These are phyloP conservation scores for Callocephalon fimbriatum DNA, from an alignment of 2,113 vertebrate species.

Conservation along the genomic window DNA sequence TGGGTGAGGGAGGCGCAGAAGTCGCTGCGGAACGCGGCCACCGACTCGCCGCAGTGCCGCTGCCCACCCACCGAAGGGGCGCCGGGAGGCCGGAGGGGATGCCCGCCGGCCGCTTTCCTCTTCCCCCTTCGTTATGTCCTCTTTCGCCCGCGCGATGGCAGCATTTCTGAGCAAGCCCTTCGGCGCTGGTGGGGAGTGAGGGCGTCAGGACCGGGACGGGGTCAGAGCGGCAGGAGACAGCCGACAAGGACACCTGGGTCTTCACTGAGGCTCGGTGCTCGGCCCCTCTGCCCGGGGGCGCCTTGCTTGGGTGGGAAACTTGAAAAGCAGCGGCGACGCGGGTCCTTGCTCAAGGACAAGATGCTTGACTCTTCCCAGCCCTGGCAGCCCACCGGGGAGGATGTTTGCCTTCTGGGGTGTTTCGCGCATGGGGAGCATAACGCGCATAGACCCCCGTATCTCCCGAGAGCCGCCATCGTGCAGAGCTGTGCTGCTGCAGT, in stretches of 20 bases:
- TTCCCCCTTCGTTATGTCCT: not conserved
- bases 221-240: rapidly evolving
- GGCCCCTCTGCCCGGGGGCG: not conserved
- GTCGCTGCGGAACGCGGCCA: no score
- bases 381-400: rapidly evolving
- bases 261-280: no score
- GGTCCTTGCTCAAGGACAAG: no score
- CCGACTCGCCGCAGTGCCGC: not conserved
- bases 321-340: not conserved
- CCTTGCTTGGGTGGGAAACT: not conserved
- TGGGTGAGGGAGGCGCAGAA: rapidly evolving
- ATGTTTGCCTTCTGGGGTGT: not conserved
- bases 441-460: rapidly evolving
- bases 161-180: not conserved
- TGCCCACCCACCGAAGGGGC: rapidly evolving
- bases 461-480: rapidly evolving
- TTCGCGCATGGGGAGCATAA: rapidly evolving
- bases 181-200: not conserved
- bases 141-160: conserved; percentile 16
- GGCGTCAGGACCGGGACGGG: not conserved
- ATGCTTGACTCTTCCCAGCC: not conserved
- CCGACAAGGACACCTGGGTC: not conserved
- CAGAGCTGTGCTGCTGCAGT: rapidly evolving
- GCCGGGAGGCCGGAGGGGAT: rapidly evolving
- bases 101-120: not conserved